phyloP scores from a whole-genome alignment of 2,888 invertebrate species.

The Drosophila koepferae region DNA sequence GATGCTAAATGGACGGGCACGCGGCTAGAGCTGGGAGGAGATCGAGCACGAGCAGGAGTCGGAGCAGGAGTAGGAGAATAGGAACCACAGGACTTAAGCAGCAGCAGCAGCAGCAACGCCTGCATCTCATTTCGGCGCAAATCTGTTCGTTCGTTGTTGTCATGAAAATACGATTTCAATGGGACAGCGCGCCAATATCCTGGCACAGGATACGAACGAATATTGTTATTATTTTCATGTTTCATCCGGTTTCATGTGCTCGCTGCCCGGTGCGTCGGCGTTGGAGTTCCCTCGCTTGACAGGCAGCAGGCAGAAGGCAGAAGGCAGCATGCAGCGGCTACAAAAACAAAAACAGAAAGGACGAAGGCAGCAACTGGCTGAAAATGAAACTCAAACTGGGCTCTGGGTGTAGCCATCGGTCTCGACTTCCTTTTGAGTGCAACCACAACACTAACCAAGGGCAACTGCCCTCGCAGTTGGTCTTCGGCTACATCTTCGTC shows the following conservation, averaged over 20 bases:
- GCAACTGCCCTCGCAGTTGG: slow-evolving; percentile 23
- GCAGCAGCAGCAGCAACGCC: slow-evolving; percentile 56
- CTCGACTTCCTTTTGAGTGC: slow-evolving; percentile 60
- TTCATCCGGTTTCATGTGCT: slow-evolving; percentile 70
- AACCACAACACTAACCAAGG: slow-evolving; percentile 70
- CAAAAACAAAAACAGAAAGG: slow-evolving; percentile 41
- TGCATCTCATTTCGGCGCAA: slow-evolving; percentile 73
- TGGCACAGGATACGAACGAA: slow-evolving; percentile 73
- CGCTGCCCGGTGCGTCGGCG: slow-evolving; percentile 33
- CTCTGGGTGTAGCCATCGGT: slow-evolving; percentile 50
- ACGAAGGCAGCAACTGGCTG: slow-evolving; percentile 5
- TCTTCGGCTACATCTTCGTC: not conserved
- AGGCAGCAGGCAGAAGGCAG: slow-evolving; percentile 16
- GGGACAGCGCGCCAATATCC: slow-evolving; percentile 70
- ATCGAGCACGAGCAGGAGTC: slow-evolving; percentile 16
- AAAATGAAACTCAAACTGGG: slow-evolving; percentile 45
- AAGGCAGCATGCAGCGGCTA: slow-evolving; percentile 31
- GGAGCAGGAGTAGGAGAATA: slow-evolving; percentile 23
- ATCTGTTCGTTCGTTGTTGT: slow-evolving; percentile 48
- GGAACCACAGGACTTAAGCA: slow-evolving; percentile 42
- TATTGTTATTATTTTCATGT: slow-evolving; percentile 74
- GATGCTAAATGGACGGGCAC: slow-evolving; percentile 66
- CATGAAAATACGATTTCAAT: slow-evolving; percentile 56
- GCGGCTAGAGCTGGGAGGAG: slow-evolving; percentile 45
- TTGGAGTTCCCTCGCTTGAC: slow-evolving; percentile 5